Evolutionary conservation across 1,140 invertebrate species (phyloP).

Genomic region (Ostrea denselamellosa): DNA sequence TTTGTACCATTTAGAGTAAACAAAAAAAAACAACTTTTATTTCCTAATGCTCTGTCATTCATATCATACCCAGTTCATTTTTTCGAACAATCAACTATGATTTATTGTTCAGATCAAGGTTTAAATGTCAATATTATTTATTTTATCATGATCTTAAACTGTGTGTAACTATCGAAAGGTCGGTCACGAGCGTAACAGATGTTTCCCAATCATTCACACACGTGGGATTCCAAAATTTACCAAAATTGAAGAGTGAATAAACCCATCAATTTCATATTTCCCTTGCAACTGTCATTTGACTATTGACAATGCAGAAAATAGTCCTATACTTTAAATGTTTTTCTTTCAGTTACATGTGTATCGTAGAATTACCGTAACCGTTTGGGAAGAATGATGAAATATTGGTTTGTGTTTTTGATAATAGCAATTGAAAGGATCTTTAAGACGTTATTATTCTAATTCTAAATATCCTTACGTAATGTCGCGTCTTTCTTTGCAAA

Average conservation of each 20-base stretch:
- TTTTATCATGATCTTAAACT: not conserved
- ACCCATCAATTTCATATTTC: too few relatives aligned
- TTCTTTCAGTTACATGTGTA: too few relatives aligned
- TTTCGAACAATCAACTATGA: not conserved
- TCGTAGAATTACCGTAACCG: too few relatives aligned
- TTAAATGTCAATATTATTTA: constrained; percentile 24
- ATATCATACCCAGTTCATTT: not conserved
- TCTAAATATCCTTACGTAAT: not conserved
- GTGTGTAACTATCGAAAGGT: not conserved
- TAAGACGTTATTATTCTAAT: not conserved
- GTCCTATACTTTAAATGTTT: too few relatives aligned
- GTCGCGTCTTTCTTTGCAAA: not conserved
- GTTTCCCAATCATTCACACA: not conserved
- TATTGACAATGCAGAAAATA: too few relatives aligned
- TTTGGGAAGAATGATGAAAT: not conserved
- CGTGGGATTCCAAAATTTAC: not conserved
- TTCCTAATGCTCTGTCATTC: constrained; percentile 7
- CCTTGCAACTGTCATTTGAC: too few relatives aligned
- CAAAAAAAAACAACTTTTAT: not conserved
- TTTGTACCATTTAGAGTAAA: not conserved
- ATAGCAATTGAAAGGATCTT: not conserved
- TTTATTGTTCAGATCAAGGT: not conserved
- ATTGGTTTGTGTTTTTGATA: not conserved
- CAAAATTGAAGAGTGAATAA: too few relatives aligned
- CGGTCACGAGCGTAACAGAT: not conserved